phyloP scores from a whole-genome alignment of 2,113 vertebrate genomes.

The Zootoca vivipara region DNA sequence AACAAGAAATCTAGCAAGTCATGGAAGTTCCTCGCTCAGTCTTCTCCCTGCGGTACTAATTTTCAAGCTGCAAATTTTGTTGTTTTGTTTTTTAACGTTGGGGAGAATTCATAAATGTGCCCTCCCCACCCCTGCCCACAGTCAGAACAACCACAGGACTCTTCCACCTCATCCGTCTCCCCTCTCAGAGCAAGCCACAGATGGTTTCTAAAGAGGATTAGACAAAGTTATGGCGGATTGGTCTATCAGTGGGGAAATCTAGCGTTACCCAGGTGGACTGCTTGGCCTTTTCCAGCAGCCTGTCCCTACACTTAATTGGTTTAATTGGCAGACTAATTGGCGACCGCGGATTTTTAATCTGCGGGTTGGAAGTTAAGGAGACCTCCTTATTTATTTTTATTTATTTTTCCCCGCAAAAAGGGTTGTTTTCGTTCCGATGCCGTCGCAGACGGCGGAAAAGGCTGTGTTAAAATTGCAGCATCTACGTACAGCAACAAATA shows the following conservation, averaged over 20 bases:
- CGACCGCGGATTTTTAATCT: not conserved
- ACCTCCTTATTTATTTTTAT: too few relatives aligned
- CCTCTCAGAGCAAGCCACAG: too few relatives aligned
- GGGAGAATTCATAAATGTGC: not conserved
- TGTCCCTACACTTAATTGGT: not conserved
- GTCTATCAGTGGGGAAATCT: not conserved
- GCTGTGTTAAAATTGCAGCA: too few relatives aligned
- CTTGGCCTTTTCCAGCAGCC: not conserved
- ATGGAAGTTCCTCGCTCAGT: not conserved
- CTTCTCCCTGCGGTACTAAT: not conserved
- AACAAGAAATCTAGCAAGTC: not conserved
- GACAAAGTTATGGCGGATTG: not conserved
- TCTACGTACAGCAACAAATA: too few relatives aligned
- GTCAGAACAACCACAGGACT: too few relatives aligned
- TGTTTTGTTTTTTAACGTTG: not conserved
- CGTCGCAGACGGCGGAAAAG: not conserved
- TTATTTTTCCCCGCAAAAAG: not conserved
- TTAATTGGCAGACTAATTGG: not conserved
- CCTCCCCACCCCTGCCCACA: not conserved
- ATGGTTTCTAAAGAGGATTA: not conserved
- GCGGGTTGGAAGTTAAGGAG: not conserved
- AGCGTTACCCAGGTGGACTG: not conserved
- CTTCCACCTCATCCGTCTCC: not conserved
- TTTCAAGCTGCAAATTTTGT: not conserved
- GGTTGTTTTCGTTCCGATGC: not conserved